A percentile compares a stretch with the other conserved stretches of the same genome.
These are phyloP conservation scores for Epinotia bilunana DNA, from an alignment of 2,888 invertebrate species.

Conservation along the genomic window DNA sequence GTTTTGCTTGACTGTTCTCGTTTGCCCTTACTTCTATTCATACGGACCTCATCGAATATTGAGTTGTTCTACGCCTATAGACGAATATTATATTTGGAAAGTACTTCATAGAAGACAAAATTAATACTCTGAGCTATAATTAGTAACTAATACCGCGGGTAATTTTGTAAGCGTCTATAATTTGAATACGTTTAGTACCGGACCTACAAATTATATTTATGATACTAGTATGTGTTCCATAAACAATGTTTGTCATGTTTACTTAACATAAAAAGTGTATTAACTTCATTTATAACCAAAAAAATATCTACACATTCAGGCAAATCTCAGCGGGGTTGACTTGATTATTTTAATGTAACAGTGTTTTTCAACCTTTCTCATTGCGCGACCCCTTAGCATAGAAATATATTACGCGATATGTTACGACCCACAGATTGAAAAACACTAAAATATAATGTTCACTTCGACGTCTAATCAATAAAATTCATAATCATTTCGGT, in stretches of 20 bases:
- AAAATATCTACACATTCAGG: no score
- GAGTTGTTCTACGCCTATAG: constrained; percentile 60
- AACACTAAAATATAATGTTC: no score
- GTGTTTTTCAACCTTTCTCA: no score
- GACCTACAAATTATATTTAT: not conserved
- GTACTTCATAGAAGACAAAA: not conserved
- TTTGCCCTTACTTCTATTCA: constrained; percentile 68
- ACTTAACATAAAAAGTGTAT: no score
- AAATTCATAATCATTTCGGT: no score
- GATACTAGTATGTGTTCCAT: not conserved
- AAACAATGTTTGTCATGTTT: not conserved
- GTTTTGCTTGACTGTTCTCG: constrained; percentile 72
- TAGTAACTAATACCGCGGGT: not conserved
- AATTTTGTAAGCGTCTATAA: not conserved
- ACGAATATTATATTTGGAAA: constrained; percentile 10
- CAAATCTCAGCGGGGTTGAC: no score
- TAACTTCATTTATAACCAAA: no score
- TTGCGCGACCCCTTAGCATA: no score
- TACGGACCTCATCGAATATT: constrained; percentile 53
- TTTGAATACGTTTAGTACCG: not conserved
- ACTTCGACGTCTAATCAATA: no score
- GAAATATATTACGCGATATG: no score
- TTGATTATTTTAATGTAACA: no score
- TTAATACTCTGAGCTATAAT: not conserved
- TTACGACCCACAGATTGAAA: no score